phyloP scores from a whole-genome alignment of 2,888 invertebrate species.

The Dicyrtoma fusca region DNA sequence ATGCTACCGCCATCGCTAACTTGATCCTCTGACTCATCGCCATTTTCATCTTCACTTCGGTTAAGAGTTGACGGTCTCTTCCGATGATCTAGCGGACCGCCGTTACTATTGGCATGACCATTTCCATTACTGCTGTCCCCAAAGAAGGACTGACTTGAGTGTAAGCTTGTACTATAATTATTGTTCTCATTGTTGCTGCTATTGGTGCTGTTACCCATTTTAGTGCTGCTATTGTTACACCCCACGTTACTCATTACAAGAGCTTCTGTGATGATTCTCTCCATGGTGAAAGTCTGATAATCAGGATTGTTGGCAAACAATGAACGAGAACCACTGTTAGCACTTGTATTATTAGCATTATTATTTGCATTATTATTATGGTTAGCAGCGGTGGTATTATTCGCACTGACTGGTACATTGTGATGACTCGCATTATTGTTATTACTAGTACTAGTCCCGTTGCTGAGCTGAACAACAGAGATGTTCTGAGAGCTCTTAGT shows the following conservation, averaged over 20 bases:
- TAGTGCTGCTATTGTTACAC: constrained; percentile 43
- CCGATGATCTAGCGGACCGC: constrained; percentile 12
- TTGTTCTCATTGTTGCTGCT: constrained; percentile 7
- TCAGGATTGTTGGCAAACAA: constrained; percentile 37
- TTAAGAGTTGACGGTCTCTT: constrained; percentile 22
- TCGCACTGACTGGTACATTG: background rate
- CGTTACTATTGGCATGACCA: constrained; percentile 29
- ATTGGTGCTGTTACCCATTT: constrained; percentile 4
- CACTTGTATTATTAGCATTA: constrained; percentile 23
- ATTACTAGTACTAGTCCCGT: constrained; percentile 10
- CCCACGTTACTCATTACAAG: constrained; percentile 55
- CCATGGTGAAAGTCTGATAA: constrained; percentile 55
- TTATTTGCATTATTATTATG: constrained; percentile 25
- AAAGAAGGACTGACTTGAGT: constrained; percentile 33
- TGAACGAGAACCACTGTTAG: constrained; percentile 10
- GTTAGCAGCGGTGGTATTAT: constrained; percentile 2
- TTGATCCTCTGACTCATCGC: constrained; percentile 20
- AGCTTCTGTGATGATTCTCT: constrained; percentile 55
- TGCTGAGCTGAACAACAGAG: constrained; percentile 16
- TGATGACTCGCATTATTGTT: constrained; percentile 2
- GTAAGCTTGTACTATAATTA: constrained; percentile 22
- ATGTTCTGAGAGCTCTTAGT: constrained; percentile 20
- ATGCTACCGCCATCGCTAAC: constrained; percentile 19
- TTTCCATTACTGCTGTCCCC: constrained; percentile 32
- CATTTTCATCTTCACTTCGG: constrained; percentile 18